Evolutionary conservation across 2,888 invertebrate species (phyloP), one percentile per base, ranked within the genome.

Genomic region (Lasius platythorax): DNA sequence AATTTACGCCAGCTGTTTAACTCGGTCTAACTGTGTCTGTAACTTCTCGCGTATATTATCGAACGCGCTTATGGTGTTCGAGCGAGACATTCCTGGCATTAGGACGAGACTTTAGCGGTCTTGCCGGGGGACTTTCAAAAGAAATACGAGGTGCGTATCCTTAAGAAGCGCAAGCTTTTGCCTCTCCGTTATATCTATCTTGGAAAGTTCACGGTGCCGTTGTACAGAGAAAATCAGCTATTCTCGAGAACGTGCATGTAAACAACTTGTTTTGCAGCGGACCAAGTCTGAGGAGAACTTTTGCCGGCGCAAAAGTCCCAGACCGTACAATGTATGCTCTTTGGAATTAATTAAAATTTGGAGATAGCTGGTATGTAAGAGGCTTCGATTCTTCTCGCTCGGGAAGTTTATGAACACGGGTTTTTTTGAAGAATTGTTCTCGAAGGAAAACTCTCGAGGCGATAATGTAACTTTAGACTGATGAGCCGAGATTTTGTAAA

Each of bases 81-180:
- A 53, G 11, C 12, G 2, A 15, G 30, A n/a, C 8, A 40, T 12
- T 68, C 5, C 15, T 33, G 6, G 15, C 18, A 56, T 56, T n/a
- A 56, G 30, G 43, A 30, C 12, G 12, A 68, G 43, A 79, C 43
- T 78, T 58, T 1, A 43, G 43, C 15, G 46, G 18, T 30, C 8
- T 9, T 66, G 40, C 11, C 50, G 6, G 28, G 6, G 28, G 58
- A 43, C 70, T 63, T 74, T 30, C 63, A 30, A 74, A 84, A 83
- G 70, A 85, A 85, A 76, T 82, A 82, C 43, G 40, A 4, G 12
- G 64, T 68, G 73, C 58, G 58, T 79, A 75, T 83, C 68, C 58
- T 68, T 68, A 81, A 79, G 53, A 72, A 15, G 33, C 74, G 15
- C 68, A 28, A 46, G 56, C 30, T 50, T 58, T 50, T 33, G 12